These are phyloP conservation scores for Acrocephalus scirpaceus DNA, from an alignment of 2,797 vertebrate species.

Conservation along the genomic window DNA sequence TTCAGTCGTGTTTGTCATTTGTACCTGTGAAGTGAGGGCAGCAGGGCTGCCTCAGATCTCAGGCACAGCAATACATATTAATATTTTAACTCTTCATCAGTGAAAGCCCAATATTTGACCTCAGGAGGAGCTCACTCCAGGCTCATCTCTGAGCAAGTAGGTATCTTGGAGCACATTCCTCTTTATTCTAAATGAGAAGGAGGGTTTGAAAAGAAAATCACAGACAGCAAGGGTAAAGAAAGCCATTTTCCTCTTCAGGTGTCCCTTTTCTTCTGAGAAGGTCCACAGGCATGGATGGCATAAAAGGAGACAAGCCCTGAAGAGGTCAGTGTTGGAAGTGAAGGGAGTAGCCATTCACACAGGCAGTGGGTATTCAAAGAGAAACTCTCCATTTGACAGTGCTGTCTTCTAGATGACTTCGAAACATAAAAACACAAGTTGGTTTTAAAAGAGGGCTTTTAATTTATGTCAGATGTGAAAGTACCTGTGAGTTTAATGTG, in stretches of 20 bases:
- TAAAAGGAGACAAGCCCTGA: not conserved
- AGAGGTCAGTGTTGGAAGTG: not conserved
- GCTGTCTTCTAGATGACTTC: not conserved
- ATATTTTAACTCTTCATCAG: not conserved
- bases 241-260: not conserved
- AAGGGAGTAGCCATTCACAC: not conserved
- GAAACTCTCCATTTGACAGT: slow-evolving; percentile 60
- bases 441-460: slow-evolving; percentile 17
- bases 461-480: slow-evolving; percentile 53
- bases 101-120: not conserved
- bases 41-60: not conserved
- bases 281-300: not conserved
- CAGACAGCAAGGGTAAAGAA: not conserved
- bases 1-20: not conserved
- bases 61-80: rapidly evolving
- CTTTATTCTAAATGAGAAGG: not conserved
- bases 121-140: not conserved
- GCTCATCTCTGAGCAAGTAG: not conserved
- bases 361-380: slow-evolving; percentile 1
- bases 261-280: not conserved
- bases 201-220: not conserved
- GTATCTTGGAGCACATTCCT: not conserved
- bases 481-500: not conserved
- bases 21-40: not conserved
- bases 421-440: slow-evolving; percentile 17